Base-by-base conservation (phyloP, 2,113 vertebrate species). In the Aldabrachelys gigantea region DNA sequence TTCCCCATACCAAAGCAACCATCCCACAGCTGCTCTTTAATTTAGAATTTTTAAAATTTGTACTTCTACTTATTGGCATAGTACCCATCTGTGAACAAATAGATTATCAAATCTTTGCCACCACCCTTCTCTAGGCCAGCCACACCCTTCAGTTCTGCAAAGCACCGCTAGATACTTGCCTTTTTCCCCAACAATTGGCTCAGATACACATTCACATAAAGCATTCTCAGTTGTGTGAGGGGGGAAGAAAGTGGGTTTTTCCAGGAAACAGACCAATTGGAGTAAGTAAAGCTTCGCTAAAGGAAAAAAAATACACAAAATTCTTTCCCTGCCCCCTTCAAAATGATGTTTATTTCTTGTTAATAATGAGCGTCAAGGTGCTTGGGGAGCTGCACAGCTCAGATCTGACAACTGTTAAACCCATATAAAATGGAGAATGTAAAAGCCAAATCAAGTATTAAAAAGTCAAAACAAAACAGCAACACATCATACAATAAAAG, bases 341-440 rank as follows among this genome's bases (percentile, higher is more conserved):
- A 87, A 91, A 86, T 16, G n/a, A 8, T 96, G 94, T 89, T 96
- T 96, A 94, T 94, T 92, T 94, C 90, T 94, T 96, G 95, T 90
- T 91, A 95, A 94, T 95, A 89, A 95, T 38, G 85, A 91, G 94
- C 78, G 62, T 10, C 72, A 72, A 85, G 12, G 78, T 81, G 94
- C 91, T 91, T 92, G 62, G 82, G 89, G 94, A 93, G 84, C 85
- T 53, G 89, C 88, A 89, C 94, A 84, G 87, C 85, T 94, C 86
- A 75, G 89, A 88, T 85, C 5, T 56, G 81, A 10, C 47, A 49
- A 7, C 86, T 95, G 81, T 92, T 89, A 90, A 91, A 90, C 91
- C 89, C 56, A 92, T 92, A 76, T 84, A 90, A 95, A 95, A 94
- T 49, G 88, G 92, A 95, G 92, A 91, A 89, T 78, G 49, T 82